phyloP scores from a whole-genome alignment of 2,888 invertebrate genomes.

The Agrochola litura region DNA sequence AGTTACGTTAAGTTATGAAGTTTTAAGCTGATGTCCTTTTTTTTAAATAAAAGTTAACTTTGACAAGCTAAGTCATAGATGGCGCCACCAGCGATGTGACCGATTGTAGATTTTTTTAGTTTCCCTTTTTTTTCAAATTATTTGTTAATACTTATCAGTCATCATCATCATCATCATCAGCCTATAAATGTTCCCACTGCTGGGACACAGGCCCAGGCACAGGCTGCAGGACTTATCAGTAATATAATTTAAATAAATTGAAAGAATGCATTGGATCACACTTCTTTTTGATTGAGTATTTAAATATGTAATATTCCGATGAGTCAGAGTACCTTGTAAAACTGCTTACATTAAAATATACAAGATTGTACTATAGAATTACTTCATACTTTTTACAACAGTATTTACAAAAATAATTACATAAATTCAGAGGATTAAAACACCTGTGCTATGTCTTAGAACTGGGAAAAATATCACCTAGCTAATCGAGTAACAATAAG shows the following conservation, averaged over 20 bases:
- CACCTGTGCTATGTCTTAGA: neutral
- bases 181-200: no score
- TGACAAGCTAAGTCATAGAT: neutral
- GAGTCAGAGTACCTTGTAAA: neutral
- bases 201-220: no score
- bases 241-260: constrained; percentile 4
- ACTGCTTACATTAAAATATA: neutral
- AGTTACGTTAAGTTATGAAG: neutral
- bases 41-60: neutral
- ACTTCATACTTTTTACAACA: constrained; percentile 21
- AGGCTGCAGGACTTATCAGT: neutral
- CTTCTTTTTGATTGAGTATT: neutral
- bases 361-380: constrained; percentile 8
- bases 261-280: neutral
- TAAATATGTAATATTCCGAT: neutral
- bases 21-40: neutral
- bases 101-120: neutral
- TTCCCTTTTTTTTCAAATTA: neutral
- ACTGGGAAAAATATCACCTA: neutral
- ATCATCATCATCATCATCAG: no score
- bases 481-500: neutral
- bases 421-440: neutral
- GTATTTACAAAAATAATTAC: constrained; percentile 12
- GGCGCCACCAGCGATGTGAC: neutral
- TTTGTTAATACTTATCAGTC: neutral